Base-by-base conservation (phyloP, 2,113 vertebrate genomes). In the Anhinga anhinga region DNA sequence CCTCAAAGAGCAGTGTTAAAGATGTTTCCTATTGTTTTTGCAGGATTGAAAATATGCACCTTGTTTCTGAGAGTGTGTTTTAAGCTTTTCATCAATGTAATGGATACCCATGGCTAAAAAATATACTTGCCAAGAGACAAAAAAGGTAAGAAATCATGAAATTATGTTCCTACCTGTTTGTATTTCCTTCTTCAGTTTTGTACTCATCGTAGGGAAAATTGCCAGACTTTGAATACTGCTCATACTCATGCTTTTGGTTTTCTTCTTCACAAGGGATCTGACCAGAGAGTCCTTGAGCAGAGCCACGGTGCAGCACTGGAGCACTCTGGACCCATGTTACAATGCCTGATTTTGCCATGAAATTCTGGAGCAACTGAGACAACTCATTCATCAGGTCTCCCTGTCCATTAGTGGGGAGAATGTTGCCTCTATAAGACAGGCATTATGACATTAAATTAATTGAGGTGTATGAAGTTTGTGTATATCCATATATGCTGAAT, bases 301-400 rank as follows among this genome's bases (percentile, higher is more conserved):
- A 67, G 23, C 49, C 0, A 0, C 8, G 25, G 21, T 15, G 17
- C 15, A 49, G 38, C 14, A 14, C 0, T 38, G 69, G 58, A 32
- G 9, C 2, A 4, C 17, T 52, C 19, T 58, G 53, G 30, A 52
- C 4, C 58, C 30, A 29, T 3, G 5, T 58, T 58, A 8, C n/a
- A 27, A 5, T 42, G 34, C 7, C 17, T 14, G 20, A 3, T 71
- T 92, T 44, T 30, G 14, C 44, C 38, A 40, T 26, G 38, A 53
- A 7, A 5, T 62, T 71, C 52, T 65, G 36, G 17, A 76, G 13
- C 13, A 40, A 49, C 18, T 2, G 49, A 84, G n/a, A 23, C 21
- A 40, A 7, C 21, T 69, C 9, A 50, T 50, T 44, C 44, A 36
- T 34, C 58, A 63, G 9, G 7, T 72, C 10, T 76, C 9, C 18